phyloP scores from a whole-genome alignment of 2,888 invertebrate genomes.

The Pachydiplax longipennis region DNA sequence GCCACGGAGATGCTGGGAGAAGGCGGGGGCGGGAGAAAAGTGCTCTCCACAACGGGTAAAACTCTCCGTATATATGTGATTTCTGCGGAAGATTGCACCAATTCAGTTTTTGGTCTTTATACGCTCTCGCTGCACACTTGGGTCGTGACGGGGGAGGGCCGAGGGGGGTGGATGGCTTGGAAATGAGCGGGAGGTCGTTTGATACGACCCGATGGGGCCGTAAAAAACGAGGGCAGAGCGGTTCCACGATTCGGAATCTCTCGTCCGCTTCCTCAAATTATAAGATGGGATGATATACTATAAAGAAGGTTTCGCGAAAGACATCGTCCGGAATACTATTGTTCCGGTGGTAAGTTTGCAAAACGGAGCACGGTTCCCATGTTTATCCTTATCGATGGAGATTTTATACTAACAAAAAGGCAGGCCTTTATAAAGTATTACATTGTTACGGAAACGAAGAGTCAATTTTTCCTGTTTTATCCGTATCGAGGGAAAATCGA shows the following conservation, averaged over 20 bases:
- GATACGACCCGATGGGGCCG: neutral
- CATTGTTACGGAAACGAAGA: no score
- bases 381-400: no score
- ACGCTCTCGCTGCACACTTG: neutral
- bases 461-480: no score
- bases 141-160: slow-evolving; percentile 1
- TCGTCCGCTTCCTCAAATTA: neutral
- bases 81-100: slow-evolving; percentile 37
- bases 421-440: no score
- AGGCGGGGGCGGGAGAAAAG: neutral
- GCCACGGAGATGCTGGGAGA: neutral
- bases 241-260: neutral
- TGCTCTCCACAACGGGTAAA: neutral
- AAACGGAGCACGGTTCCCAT: neutral
- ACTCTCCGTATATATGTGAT: neutral
- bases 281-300: neutral
- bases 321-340: neutral
- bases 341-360: neutral
- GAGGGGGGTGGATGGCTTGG: neutral
- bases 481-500: no score
- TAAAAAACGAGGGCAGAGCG: neutral
- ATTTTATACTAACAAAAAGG: no score
- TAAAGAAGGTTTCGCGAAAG: neutral
- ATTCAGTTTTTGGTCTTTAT: neutral
- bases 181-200: neutral